phyloP scores from a whole-genome alignment of 2,113 vertebrate genomes.

The Podarcis cretensis region DNA sequence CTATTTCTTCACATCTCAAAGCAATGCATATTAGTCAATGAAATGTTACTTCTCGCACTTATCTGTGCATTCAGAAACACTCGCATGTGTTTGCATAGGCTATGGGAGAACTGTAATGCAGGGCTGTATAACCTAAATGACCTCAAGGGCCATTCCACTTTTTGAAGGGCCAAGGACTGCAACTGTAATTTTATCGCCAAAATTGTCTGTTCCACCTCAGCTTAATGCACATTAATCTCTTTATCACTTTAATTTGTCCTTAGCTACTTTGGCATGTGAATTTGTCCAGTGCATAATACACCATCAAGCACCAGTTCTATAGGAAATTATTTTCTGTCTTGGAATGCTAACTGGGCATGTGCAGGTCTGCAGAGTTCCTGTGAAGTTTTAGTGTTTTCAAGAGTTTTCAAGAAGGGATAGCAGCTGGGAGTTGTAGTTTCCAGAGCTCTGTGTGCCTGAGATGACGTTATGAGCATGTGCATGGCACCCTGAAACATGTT shows the following conservation, averaged over 20 bases:
- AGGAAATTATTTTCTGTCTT: background rate
- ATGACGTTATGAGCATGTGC: background rate
- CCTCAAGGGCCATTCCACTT: background rate
- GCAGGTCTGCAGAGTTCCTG: too few relatives aligned
- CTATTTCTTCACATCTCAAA: conserved; percentile 15
- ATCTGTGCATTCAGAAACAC: background rate
- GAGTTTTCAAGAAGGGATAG: background rate
- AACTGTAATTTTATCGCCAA: background rate
- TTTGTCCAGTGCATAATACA: background rate
- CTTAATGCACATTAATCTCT: background rate
- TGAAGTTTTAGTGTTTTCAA: background rate
- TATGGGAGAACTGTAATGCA: background rate
- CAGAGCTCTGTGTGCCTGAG: background rate
- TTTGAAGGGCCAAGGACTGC: background rate
- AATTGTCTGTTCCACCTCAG: background rate
- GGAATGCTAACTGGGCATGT: background rate
- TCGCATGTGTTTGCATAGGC: background rate
- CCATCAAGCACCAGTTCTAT: background rate
- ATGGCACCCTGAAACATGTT: background rate
- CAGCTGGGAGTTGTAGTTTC: background rate
- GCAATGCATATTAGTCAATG: conserved; percentile 26
- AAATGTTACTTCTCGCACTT: background rate
- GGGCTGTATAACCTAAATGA: background rate
- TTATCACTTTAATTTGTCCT: background rate
- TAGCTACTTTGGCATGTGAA: too few relatives aligned